Evolutionary conservation across 2,888 invertebrate genomes (phyloP).

Genomic region (Nezara viridula): DNA sequence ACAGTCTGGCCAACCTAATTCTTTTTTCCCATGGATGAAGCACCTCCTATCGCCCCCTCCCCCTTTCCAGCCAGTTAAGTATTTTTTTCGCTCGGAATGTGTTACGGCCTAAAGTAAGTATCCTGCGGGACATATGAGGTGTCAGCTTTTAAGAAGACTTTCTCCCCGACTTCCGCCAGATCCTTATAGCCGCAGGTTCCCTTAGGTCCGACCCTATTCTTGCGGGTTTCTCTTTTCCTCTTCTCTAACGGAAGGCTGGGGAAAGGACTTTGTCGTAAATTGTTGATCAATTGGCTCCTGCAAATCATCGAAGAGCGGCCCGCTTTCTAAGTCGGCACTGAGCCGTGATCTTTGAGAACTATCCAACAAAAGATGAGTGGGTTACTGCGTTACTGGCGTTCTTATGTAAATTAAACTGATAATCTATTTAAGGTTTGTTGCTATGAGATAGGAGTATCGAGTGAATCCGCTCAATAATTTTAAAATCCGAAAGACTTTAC

Average conservation of each 20-base stretch:
- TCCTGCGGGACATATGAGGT: constrained; percentile 31
- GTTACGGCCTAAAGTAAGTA: constrained; percentile 25
- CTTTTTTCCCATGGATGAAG: not conserved
- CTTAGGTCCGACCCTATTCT: constrained; percentile 19
- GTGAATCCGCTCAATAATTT: no score
- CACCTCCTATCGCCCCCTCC: not conserved
- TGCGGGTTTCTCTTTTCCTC: not conserved
- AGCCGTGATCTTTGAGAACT: not conserved
- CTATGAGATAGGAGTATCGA: no score
- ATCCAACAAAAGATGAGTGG: not conserved
- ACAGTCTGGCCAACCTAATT: not conserved
- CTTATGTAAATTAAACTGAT: not conserved
- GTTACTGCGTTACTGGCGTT: not conserved
- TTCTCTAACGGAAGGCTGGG: constrained; percentile 15
- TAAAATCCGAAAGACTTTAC: no score
- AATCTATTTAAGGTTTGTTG: no score
- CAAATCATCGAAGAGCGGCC: constrained; percentile 20
- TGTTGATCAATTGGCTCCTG: constrained; percentile 6
- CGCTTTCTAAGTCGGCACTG: not conserved
- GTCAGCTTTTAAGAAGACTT: constrained; percentile 37
- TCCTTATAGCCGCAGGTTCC: not conserved
- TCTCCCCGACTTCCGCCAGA: constrained; percentile 28
- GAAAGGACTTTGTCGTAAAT: constrained; percentile 20
- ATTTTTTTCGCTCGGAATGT: constrained; percentile 34
- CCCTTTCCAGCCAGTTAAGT: not conserved